Evolutionary conservation across 2,888 invertebrate genomes (phyloP).

Genomic region (Polymixis lichenea): DNA sequence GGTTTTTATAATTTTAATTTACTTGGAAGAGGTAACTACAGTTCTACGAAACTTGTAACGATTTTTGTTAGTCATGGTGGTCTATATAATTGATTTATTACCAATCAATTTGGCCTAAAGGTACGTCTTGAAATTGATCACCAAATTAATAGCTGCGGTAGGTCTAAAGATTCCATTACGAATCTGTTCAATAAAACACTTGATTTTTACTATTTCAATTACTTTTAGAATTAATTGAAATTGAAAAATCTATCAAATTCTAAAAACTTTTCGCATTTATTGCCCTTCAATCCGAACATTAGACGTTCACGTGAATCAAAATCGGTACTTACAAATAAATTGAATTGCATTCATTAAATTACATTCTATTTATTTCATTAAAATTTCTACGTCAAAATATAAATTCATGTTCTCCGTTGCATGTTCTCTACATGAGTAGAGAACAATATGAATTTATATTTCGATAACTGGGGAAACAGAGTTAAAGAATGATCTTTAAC

Average conservation of each 20-base stretch:
- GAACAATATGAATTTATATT: too few relatives aligned
- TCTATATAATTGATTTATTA: slow-evolving; percentile 49
- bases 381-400: slow-evolving; percentile 3
- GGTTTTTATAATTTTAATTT: slow-evolving; percentile 49
- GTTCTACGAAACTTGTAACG: slow-evolving; percentile 9
- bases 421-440: slow-evolving; percentile 10
- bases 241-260: slow-evolving; percentile 7
- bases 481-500: too few relatives aligned
- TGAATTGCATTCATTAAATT: slow-evolving; percentile 6
- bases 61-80: slow-evolving; percentile 47
- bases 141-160: slow-evolving; percentile 45
- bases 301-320: slow-evolving; percentile 3
- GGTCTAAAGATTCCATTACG: slow-evolving; percentile 45
- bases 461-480: too few relatives aligned
- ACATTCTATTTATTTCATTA: slow-evolving; percentile 1
- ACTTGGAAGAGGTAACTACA: slow-evolving; percentile 4
- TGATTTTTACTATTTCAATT: slow-evolving; percentile 22
- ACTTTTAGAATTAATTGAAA: slow-evolving; percentile 10
- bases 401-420: background rate
- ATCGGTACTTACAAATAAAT: background rate
- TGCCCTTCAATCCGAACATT: background rate
- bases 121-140: slow-evolving; percentile 38
- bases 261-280: slow-evolving; percentile 8
- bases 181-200: slow-evolving; percentile 39
- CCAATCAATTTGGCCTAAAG: slow-evolving; percentile 44